Evolutionary conservation across 2,888 invertebrate species (phyloP), one percentile per base, ranked within the genome.

Genomic region (Eutolmus rufibarbis): DNA sequence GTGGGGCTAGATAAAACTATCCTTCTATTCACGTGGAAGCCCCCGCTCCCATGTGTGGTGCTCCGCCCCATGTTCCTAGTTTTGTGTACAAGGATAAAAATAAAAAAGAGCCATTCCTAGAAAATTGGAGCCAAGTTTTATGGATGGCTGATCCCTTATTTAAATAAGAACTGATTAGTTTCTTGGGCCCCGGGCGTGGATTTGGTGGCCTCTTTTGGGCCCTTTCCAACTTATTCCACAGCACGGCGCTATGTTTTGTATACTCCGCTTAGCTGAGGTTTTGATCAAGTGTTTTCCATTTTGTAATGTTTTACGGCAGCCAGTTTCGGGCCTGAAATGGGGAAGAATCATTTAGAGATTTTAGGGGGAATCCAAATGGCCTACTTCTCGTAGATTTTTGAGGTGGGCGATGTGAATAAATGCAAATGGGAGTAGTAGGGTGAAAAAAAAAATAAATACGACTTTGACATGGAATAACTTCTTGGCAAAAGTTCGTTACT

Each of bases 111-210:
- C 23, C 43, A 78, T 66, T 40, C 40, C 78, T 16, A 78, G 78
- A 78, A 78, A 78, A 78, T 78, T 43, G 78, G 78, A 78, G 78
- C 78, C 78, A 78, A 78, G 78, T 78, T 78, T 78, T 78, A 78
- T 78, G 78, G 78, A 78, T 78, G 78, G 43, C 78, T 78, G 43
- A 78, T 78, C 23, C 78, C 78, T 78, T 78, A 78, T 78, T 78
- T 78, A 78, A 78, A 78, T 78, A 78, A 78, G 78, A 78, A 78
- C 78, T 78, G 78, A 78, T 78, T 78, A 78, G 78, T 78, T 78
- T 78, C 78, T 78, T 78, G 43, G 78, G 78, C 78, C 19, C 37
- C 43, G 12, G 78, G 78, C 40, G 66, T 19, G 66, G 19, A 78
- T 40, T 40, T 40, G 77, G 19, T 78, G 43, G 37, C 31, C 37